Percentiles rank a stretch among this genome's conserved stretches.
phyloP scores from a whole-genome alignment of 2,888 invertebrate species.

The Gastracanthus pulcherrimus region DNA sequence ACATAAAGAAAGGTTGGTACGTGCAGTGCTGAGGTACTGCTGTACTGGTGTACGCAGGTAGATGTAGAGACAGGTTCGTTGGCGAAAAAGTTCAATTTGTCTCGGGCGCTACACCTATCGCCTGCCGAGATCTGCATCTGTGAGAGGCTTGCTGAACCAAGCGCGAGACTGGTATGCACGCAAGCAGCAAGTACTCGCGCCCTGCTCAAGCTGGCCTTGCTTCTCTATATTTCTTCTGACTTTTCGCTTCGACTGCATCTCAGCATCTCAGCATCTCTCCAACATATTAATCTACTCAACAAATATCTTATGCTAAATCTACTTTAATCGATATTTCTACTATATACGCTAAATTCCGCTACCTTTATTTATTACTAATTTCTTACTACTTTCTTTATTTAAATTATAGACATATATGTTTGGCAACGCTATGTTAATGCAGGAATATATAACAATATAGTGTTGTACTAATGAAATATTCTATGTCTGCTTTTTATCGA shows the following conservation, averaged over 20 bases:
- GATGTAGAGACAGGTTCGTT: conserved; percentile 60
- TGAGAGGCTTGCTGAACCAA: background rate
- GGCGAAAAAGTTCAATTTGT: conserved; percentile 66
- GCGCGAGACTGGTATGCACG: background rate
- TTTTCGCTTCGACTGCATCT: background rate
- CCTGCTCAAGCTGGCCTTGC: background rate
- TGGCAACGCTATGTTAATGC: too few species aligned
- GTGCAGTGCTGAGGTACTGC: background rate
- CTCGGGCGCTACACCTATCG: conserved; percentile 58
- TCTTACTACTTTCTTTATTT: too few species aligned
- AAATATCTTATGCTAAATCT: too few species aligned
- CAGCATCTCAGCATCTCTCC: background rate
- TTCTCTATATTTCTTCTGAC: background rate
- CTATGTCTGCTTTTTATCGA: too few species aligned
- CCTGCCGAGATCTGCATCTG: conserved; percentile 40
- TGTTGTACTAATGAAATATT: too few species aligned
- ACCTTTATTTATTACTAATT: too few species aligned
- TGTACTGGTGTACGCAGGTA: background rate
- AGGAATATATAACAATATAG: too few species aligned
- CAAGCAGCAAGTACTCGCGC: background rate
- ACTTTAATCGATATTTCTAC: too few species aligned
- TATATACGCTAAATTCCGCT: too few species aligned
- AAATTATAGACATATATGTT: too few species aligned
- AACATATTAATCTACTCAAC: too few species aligned
- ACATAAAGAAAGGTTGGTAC: conserved; percentile 1